Conservation (phyloP, 2,797 vertebrate genomes). For the Anas acuta region DNA sequence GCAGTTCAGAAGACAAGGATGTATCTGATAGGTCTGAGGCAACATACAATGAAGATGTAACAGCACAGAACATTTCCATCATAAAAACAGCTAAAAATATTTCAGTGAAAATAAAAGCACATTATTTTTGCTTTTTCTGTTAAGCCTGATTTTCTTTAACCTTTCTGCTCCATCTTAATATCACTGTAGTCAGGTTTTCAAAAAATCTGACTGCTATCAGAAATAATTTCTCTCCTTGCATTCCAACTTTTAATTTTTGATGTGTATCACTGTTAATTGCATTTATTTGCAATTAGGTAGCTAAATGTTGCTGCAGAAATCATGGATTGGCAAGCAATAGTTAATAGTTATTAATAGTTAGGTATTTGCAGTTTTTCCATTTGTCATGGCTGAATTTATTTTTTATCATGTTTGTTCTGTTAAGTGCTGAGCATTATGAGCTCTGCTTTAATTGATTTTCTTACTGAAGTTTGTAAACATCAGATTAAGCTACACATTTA, state of each 20-base stretch:
- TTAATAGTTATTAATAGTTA: neutral
- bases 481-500: neutral
- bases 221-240: neutral
- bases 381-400: neutral
- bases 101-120: neutral
- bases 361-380: conserved; percentile 4
- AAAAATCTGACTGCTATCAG: neutral
- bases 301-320: neutral
- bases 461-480: neutral
- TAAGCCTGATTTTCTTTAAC: neutral
- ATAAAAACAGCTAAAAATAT: neutral
- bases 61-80: neutral
- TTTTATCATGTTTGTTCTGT: neutral
- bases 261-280: neutral
- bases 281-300: conserved; percentile 2
- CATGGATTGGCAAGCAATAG: neutral
- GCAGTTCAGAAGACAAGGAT: neutral
- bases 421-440: neutral
- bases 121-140: neutral
- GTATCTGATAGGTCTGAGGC: neutral
- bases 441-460: neutral
- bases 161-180: neutral
- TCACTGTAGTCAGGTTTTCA: neutral
- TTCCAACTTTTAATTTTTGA: neutral
- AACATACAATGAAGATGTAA: neutral